Evolutionary conservation across 2,797 vertebrate genomes (phyloP), one percentile per base, ranked within the genome.

Genomic region (Acrossocheilus fasciatus): DNA sequence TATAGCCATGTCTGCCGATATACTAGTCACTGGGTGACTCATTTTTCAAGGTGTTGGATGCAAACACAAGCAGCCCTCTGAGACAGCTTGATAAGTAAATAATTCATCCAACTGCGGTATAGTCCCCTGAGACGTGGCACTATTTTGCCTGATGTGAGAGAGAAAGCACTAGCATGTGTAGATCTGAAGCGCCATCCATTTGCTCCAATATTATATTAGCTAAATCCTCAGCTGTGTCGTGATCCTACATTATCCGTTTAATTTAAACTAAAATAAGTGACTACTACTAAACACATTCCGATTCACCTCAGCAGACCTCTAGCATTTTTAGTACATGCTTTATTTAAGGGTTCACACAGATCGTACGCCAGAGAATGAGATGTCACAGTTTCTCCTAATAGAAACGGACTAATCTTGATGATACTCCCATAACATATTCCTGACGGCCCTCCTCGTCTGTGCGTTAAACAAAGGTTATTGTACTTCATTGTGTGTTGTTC

Each of bases 291-390:
- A 81, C 45, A 26, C n/a, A 47, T 73, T 81, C 3, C 52, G 10
- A 8, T 68, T 79, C 57, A 76, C 72, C 75, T 69, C 36, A 69
- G 50, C 23, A 30, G 39, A 72, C 81, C 59, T 39, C 41, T 20
- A 36, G 39, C 86, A 75, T 82, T 86, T 87, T 86, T 76, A 47
- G 59, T 26, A 69, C 47, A 77, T 52, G 47, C 23, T 82, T 86
- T 74, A 86, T 81, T 85, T 85, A 83, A 85, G 72, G 36, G 80
- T 26, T n/a, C 20, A 30, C 50, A 26, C 47, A 62, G 43, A 30
- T 12, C 1, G 5, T 10, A 4, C 1, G n/a, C 6, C 81, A 39
- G 12, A 73, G 18, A 34, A 64, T 18, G 69, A 62, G 34, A 83
- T 39, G 77, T 79, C 36, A 83, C 36, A 47, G 54, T 70, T 87